phyloP scores from a whole-genome alignment of 1,140 invertebrate species.

The Calosoma granatense region DNA sequence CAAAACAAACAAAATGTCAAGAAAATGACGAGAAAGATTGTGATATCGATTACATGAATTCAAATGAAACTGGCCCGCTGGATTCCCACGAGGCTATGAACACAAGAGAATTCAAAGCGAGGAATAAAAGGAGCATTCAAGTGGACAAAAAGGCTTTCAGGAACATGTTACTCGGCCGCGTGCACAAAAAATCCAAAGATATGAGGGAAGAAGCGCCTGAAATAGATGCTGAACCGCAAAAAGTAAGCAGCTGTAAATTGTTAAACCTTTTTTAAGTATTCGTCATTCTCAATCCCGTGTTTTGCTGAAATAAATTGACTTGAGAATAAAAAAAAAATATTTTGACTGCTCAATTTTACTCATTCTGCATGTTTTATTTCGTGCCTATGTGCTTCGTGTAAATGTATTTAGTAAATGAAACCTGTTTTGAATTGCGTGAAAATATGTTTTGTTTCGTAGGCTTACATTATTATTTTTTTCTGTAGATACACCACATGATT shows the following conservation, averaged over 20 bases:
- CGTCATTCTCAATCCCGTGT: too few relatives aligned
- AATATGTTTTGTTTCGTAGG: too few relatives aligned
- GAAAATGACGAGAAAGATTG: conserved; percentile 7
- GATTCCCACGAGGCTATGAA: conserved; percentile 35
- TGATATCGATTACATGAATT: not conserved
- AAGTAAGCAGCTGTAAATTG: conserved; percentile 1
- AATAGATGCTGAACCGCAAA: not conserved
- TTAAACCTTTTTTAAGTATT: too few relatives aligned
- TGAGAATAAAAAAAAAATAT: too few relatives aligned
- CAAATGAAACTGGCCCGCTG: conserved; percentile 20
- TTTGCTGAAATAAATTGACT: too few relatives aligned
- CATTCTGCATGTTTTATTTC: too few relatives aligned
- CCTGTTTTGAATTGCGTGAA: too few relatives aligned
- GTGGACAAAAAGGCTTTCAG: not conserved
- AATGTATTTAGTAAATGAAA: too few relatives aligned
- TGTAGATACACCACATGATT: too few relatives aligned
- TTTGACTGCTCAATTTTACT: too few relatives aligned
- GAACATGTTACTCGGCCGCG: not conserved
- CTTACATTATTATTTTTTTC: too few relatives aligned
- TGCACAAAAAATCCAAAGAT: not conserved
- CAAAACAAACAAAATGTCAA: conserved; percentile 4
- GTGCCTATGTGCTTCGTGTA: too few relatives aligned
- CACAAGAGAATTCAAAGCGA: conserved; percentile 25
- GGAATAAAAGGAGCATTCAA: not conserved
- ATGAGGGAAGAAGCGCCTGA: not conserved